Percentiles rank a stretch among this genome's conserved stretches.
Conservation (phyloP, 2,888 invertebrate species). For the Helicoverpa assulta region DNA sequence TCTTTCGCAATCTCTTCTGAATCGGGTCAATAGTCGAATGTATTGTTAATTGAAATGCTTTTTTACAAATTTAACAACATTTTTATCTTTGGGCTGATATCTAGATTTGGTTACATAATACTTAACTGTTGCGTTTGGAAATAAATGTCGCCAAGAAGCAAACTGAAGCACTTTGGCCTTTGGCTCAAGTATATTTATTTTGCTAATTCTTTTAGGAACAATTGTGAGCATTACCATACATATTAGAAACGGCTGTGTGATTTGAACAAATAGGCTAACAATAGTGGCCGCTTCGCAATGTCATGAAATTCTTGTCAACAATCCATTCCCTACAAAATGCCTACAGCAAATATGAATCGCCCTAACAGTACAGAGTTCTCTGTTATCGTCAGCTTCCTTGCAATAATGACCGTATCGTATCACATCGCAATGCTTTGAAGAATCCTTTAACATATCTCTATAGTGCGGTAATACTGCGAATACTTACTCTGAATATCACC, state of each 20-base stretch:
- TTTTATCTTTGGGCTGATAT: background rate
- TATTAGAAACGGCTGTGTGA: background rate
- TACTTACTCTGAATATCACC: conserved; percentile 26
- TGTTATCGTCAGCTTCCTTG: conserved; percentile 58
- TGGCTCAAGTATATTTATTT: too few species aligned
- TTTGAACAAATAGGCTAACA: conserved; percentile 29
- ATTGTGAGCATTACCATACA: too few species aligned
- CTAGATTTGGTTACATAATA: background rate
- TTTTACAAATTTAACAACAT: conserved; percentile 13
- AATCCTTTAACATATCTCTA: conserved; percentile 48
- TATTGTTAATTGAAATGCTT: conserved; percentile 27
- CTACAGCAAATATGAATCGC: conserved; percentile 65
- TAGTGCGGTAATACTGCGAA: conserved; percentile 32
- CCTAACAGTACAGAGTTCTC: conserved; percentile 46
- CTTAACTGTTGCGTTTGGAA: background rate
- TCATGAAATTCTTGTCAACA: conserved; percentile 63
- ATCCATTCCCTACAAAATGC: conserved; percentile 58
- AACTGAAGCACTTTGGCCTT: too few species aligned
- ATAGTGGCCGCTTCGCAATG: conserved; percentile 47
- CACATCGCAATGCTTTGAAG: conserved; percentile 49
- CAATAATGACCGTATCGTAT: conserved; percentile 52
- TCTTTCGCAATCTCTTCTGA: conserved; percentile 48
- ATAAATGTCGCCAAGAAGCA: too few species aligned
- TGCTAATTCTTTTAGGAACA: too few species aligned
- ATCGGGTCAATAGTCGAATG: conserved; percentile 59